A percentile compares a stretch with the other conserved stretches of the same genome.
Conservation (phyloP, 2,888 invertebrate genomes). For the Sarcophaga rosellei region DNA sequence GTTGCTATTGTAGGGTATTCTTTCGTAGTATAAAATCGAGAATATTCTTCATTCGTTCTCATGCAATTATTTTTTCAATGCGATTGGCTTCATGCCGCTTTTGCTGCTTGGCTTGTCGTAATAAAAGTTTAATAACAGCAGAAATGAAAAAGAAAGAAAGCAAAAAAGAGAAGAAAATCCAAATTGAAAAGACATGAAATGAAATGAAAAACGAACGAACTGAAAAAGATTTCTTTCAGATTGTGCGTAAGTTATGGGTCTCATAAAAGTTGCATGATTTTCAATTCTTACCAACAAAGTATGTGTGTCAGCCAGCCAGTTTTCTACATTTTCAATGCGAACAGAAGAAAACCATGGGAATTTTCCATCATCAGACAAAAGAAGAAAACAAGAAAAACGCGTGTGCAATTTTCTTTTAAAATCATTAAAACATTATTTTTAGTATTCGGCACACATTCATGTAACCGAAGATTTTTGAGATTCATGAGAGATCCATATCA, state of each 20-base stretch:
- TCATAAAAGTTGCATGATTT: constrained; percentile 35
- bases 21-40: too few relatives aligned
- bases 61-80: too few relatives aligned
- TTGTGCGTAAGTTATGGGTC: constrained; percentile 36
- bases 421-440: constrained; percentile 8
- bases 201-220: not conserved
- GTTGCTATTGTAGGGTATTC: too few relatives aligned
- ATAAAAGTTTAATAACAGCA: not conserved
- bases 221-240: constrained; percentile 11
- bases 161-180: not conserved
- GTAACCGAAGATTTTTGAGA: too few relatives aligned
- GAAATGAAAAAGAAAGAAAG: not conserved
- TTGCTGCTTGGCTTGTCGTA: not conserved
- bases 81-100: too few relatives aligned
- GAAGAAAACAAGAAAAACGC: not conserved
- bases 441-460: not conserved
- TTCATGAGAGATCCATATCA: too few relatives aligned
- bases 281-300: not conserved
- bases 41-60: too few relatives aligned
- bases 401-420: not conserved
- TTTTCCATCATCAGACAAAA: constrained; percentile 3
- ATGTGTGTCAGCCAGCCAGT: constrained; percentile 7
- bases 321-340: not conserved
- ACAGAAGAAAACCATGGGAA: constrained; percentile 13
- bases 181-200: not conserved